Evolutionary conservation across 2,888 invertebrate species (phyloP).

Genomic region (Epinotia demarniana): DNA sequence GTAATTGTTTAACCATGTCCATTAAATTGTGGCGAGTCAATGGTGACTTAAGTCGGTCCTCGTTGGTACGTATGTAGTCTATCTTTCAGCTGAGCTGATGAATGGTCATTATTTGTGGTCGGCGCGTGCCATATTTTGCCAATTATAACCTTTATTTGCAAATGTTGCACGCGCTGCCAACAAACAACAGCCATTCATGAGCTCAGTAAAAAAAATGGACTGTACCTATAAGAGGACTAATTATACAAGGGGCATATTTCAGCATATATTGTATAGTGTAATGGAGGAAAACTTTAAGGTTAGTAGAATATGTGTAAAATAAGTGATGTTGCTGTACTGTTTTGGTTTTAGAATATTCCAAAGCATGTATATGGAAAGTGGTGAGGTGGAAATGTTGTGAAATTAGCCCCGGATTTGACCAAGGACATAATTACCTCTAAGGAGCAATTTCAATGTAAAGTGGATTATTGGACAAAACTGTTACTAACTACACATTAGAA

Average conservation of each 20-base stretch:
- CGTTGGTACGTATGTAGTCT: neutral
- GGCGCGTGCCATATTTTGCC: too few species aligned
- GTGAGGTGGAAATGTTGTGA: neutral
- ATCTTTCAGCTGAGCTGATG: too few species aligned
- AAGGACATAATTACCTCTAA: neutral
- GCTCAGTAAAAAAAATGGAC: neutral
- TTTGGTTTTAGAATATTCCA: neutral
- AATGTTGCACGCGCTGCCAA: too few species aligned
- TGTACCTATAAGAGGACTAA: neutral
- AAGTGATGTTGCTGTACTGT: neutral
- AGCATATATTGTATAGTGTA: neutral
- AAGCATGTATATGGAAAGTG: neutral
- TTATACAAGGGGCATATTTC: conserved; percentile 6
- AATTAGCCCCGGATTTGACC: neutral
- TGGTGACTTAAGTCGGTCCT: neutral
- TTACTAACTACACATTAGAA: neutral
- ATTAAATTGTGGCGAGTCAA: neutral
- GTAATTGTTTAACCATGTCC: neutral
- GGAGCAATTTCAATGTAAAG: neutral
- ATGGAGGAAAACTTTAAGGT: neutral
- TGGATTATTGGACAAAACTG: neutral
- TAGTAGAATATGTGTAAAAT: neutral
- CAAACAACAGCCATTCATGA: too few species aligned
- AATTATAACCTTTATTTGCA: too few species aligned
- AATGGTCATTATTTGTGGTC: too few species aligned